Evolutionary conservation across 2,888 invertebrate genomes (phyloP).

Genomic region (Brassicogethes aeneus): DNA sequence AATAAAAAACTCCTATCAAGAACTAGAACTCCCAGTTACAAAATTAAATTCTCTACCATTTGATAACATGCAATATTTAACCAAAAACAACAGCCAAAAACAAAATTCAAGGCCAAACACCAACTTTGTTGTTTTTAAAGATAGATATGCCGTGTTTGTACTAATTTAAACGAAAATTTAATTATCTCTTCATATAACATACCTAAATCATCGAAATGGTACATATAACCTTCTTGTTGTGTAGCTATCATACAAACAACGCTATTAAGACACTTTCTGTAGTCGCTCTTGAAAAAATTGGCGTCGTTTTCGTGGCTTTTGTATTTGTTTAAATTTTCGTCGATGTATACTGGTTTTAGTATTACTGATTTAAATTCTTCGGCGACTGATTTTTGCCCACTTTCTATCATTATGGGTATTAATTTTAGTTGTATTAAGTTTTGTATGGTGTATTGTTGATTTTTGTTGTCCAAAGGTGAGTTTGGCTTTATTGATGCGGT

Average conservation of each 20-base stretch:
- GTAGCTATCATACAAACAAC: constrained; percentile 55
- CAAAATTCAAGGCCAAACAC: too few relatives aligned
- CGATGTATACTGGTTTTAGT: constrained; percentile 43
- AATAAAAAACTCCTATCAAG: too few relatives aligned
- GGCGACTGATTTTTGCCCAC: constrained; percentile 35
- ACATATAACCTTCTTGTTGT: constrained; percentile 62
- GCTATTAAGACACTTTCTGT: constrained; percentile 49
- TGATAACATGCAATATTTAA: too few relatives aligned
- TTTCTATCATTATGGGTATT: constrained; percentile 36
- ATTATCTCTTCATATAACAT: constrained; percentile 11
- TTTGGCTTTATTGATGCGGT: constrained; percentile 38
- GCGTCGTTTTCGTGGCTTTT: constrained; percentile 16
- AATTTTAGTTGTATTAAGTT: constrained; percentile 44
- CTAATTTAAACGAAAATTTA: too few relatives aligned
- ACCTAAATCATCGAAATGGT: constrained; percentile 52
- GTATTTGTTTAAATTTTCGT: constrained; percentile 26
- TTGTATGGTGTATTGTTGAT: constrained; percentile 36
- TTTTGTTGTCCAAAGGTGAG: constrained; percentile 22
- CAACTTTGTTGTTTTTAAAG: too few relatives aligned
- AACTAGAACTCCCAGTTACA: too few relatives aligned
- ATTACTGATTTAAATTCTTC: constrained; percentile 47
- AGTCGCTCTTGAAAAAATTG: constrained; percentile 43
- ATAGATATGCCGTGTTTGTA: too few relatives aligned
- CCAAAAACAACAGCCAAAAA: too few relatives aligned
- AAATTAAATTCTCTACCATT: too few relatives aligned